Evolutionary conservation across 2,113 vertebrate species (phyloP).

Genomic region (Actenoides lindsayi): DNA sequence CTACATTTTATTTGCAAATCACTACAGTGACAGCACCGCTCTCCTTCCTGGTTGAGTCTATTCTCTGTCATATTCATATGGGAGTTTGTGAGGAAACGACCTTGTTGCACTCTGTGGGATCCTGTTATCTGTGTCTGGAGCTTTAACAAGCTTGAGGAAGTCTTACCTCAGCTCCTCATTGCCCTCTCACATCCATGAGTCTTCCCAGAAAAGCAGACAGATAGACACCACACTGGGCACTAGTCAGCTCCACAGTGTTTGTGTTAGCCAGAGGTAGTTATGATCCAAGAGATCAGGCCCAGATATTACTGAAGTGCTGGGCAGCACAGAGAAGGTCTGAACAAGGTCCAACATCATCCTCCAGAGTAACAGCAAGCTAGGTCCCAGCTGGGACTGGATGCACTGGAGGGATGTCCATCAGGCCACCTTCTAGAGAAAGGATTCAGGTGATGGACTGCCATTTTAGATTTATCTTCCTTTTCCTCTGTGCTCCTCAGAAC

Average conservation of each 20-base stretch:
- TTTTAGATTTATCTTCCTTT: not conserved
- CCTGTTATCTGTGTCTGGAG: not conserved
- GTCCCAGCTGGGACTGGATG: not conserved
- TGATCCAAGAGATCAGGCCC: not conserved
- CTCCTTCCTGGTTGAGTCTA: not conserved
- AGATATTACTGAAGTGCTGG: not conserved
- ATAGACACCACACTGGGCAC: not conserved
- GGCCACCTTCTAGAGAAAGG: not conserved
- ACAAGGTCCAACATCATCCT: not conserved
- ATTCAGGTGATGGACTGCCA: not conserved
- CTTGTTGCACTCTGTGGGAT: not conserved
- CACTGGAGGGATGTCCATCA: not conserved
- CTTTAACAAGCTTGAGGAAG: not conserved
- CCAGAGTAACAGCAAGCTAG: not conserved
- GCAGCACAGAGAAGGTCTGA: not conserved
- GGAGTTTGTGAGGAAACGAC: slow-evolving; percentile 36
- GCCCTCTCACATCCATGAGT: not conserved
- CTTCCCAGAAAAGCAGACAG: not conserved
- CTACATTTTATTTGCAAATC: not conserved
- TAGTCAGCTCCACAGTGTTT: not conserved
- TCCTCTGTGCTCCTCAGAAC: slow-evolving; percentile 38
- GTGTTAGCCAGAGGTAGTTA: not conserved
- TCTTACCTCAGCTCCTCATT: slow-evolving; percentile 18
- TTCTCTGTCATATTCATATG: not conserved
- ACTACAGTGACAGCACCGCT: not conserved